Evolutionary conservation across 2,113 vertebrate genomes (phyloP), one percentile per base, ranked within the genome.

Genomic region (Scomber colias): DNA sequence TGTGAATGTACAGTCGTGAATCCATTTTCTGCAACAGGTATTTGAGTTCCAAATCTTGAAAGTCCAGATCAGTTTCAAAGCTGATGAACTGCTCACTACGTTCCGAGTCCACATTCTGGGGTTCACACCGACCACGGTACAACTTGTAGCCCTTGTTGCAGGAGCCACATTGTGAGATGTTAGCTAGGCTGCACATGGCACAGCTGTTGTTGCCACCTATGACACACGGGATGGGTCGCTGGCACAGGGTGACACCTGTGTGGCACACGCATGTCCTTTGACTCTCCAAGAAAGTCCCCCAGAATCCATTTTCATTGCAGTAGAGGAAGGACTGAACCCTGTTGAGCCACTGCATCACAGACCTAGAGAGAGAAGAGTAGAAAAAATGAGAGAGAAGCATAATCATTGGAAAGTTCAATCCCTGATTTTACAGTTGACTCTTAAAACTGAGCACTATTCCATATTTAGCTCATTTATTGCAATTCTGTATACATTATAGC

Each of bases 81-180:
- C 98, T 99, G 94, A 99, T 97, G 93, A 99, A 99, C 94, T 99
- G 98, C 95, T 99, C 98, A 0, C 98, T 99, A 27, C 98, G 95
- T 92, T 99, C 98, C 0, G 98, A 99, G 94, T 99, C 98, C 91
- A 99, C 98, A 1, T 99, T 99, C 95, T 99, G 98, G 5, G 98
- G 97, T 86, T 99, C 97, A 0, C 98, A 99, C 85, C 97, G 98
- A 17, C 98, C 98, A 0, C 98, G 96, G 84, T 98, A 99, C 88
- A 99, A 93, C 95, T 98, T 99, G 87, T 97, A 99, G 93, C 98
- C 98, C 94, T 99, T 99, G 97, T 99, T 99, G 94, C 98, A 99
- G 8, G 98, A 99, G 89, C 98, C 98, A 0, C 98, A 99, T 84
- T 98, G 97, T 0, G 98, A 99, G 91, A 99, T 99, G 95, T 99